Evolutionary conservation across 2,797 vertebrate species (phyloP).

Genomic region (Staurois parvus): DNA sequence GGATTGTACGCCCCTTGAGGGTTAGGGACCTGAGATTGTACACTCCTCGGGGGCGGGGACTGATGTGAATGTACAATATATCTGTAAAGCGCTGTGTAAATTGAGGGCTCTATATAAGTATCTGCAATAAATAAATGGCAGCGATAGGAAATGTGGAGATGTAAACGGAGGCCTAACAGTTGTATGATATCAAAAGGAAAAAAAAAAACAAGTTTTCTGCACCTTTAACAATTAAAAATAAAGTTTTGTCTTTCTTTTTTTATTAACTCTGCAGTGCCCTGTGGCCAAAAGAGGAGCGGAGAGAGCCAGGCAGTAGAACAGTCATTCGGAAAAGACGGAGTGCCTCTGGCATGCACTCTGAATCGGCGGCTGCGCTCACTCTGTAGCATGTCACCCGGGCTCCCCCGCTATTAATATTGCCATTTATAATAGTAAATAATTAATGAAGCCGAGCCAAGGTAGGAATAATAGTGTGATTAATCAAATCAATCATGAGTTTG

Average conservation of each 20-base stretch:
- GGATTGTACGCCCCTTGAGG: too few species aligned
- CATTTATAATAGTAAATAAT: constrained; percentile 53
- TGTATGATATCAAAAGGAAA: too few species aligned
- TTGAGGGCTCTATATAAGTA: too few species aligned
- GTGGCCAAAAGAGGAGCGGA: neutral
- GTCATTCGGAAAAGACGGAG: neutral
- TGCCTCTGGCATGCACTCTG: neutral
- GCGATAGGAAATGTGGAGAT: too few species aligned
- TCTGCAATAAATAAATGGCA: too few species aligned
- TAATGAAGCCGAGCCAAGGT: constrained; percentile 27
- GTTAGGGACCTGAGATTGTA: too few species aligned
- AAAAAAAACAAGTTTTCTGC: neutral
- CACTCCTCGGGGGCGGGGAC: too few species aligned
- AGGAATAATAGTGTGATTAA: constrained; percentile 49
- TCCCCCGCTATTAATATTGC: constrained; percentile 32
- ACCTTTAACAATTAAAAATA: neutral
- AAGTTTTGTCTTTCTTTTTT: neutral
- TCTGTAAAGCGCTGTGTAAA: too few species aligned
- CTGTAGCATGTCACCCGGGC: constrained; percentile 4
- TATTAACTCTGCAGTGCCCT: neutral
- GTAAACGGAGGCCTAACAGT: too few species aligned
- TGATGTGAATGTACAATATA: too few species aligned
- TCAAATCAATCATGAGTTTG: constrained; percentile 40
- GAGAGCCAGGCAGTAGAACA: constrained; percentile 37
- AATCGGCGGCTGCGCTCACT: constrained; percentile 30